phyloP scores from a whole-genome alignment of 1,140 invertebrate genomes.

The Drosophila quadrilineata region DNA sequence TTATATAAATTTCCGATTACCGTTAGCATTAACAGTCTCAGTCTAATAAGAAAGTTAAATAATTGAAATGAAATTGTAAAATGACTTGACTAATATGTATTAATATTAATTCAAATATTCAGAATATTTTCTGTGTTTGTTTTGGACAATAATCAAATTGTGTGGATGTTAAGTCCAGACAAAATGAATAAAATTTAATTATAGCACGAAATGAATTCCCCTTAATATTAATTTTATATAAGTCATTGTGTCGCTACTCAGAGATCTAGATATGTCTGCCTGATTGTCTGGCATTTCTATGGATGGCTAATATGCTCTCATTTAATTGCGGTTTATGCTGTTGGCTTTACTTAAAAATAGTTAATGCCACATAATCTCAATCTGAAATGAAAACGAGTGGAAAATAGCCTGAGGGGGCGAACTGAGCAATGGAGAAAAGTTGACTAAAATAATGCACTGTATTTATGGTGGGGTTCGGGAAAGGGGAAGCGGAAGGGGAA shows the following conservation, averaged over 20 bases:
- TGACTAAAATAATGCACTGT: constrained; percentile 25
- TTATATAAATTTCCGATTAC: too few relatives aligned
- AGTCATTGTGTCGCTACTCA: neutral
- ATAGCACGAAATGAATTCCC: constrained; percentile 5
- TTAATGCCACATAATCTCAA: constrained; percentile 40
- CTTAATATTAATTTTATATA: too few relatives aligned
- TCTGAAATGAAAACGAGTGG: neutral
- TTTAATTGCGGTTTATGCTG: too few relatives aligned
- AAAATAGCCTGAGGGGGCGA: too few relatives aligned
- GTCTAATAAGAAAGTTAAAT: too few relatives aligned
- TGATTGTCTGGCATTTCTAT: neutral
- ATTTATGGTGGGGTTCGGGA: neutral
- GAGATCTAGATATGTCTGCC: neutral
- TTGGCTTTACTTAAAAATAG: constrained; percentile 22
- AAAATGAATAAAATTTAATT: constrained; percentile 22
- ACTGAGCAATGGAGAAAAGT: constrained; percentile 4
- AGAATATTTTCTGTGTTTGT: too few relatives aligned
- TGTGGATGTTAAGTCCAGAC: too few relatives aligned
- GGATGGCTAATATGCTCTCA: constrained; percentile 15
- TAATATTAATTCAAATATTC: too few relatives aligned
- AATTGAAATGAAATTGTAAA: too few relatives aligned
- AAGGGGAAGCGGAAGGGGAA: neutral
- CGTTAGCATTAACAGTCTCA: too few relatives aligned
- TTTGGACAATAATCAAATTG: too few relatives aligned
- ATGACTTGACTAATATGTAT: too few relatives aligned